Percentiles rank a stretch among this genome's conserved stretches.
Conservation (phyloP, 2,888 invertebrate species). For the Epistrophe grossulariae region DNA sequence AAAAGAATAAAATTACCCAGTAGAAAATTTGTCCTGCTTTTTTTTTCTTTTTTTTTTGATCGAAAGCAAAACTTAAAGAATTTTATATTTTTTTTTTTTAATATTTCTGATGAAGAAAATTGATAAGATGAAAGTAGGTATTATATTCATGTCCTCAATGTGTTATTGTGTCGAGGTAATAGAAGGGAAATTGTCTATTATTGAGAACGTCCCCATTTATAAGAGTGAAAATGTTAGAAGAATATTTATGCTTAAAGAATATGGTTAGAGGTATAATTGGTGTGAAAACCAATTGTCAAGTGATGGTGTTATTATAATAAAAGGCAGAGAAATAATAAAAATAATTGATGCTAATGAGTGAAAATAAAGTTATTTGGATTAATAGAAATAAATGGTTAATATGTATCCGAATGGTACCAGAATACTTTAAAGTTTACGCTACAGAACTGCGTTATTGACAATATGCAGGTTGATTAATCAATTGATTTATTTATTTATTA, state of each 20-base stretch:
- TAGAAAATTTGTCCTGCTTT: background rate
- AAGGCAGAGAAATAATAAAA: background rate
- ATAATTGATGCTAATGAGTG: background rate
- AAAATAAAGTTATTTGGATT: background rate
- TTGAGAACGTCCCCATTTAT: conserved; percentile 41
- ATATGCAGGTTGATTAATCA: too few species aligned
- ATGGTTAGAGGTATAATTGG: conserved; percentile 13
- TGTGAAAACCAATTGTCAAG: background rate
- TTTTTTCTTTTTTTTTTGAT: too few species aligned
- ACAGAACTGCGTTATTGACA: too few species aligned
- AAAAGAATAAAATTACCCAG: background rate
- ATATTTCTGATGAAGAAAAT: conserved; percentile 35
- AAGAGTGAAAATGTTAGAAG: background rate
- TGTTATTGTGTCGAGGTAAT: conserved; percentile 41
- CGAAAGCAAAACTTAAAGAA: background rate
- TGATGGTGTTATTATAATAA: background rate
- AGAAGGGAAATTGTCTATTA: conserved; percentile 27
- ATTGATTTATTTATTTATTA: too few species aligned
- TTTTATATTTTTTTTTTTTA: background rate
- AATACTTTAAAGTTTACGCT: too few species aligned
- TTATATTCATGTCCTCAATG: conserved; percentile 27
- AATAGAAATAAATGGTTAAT: background rate
- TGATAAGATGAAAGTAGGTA: conserved; percentile 42
- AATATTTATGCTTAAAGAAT: conserved; percentile 6
- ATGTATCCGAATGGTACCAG: too few species aligned